Base-by-base conservation (phyloP, 2,888 invertebrate genomes). In the Noctuana brunneofusca region DNA sequence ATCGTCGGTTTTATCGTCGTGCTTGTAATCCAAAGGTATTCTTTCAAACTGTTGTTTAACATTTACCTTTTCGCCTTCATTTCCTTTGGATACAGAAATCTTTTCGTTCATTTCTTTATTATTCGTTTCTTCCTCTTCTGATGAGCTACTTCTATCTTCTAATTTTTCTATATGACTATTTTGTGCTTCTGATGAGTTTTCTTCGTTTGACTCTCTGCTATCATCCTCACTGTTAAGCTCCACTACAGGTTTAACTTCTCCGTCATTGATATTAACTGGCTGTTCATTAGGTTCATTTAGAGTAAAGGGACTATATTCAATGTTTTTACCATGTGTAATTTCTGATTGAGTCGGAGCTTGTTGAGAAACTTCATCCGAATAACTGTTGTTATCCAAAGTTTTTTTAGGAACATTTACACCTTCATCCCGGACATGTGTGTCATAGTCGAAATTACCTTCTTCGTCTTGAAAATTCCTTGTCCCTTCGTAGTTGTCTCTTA, bases 41-140 rank as follows among this genome's bases (percentile, higher is more conserved):
- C 88, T 81, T 80, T 92, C 90, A 75, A 92, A 88, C 66, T 89
- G 80, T 74, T 90, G 81, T 74, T 90, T 90, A 1, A 88, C 76
- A 66, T 90, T 79, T 60, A 62, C 75, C 63, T 74, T 75, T 64
- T 78, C 78, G 59, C 75, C 76, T 52, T 64, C 69, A 16, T 57
- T 27, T 8, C 65, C 55, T 32, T 63, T 56, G 27, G 60, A 64
- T 59, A 55, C 63, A 52, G 38, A 18, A 20, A 50, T 38, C 24
- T 58, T 58, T 38, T 58, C 60, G 0, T 35, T 64, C 30, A 20
- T 22, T 49, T 65, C 63, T 27, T 65, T 41, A 24, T 50, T 68
- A 62, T 63, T 68, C 50, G 8, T 57, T 64, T 46, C 14, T 27
- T 49, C 48, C 49, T 64, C 64, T 43, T 54, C 52, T 27, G 52